Conservation (phyloP, 2,888 invertebrate species). For the Drosophila formosana region DNA sequence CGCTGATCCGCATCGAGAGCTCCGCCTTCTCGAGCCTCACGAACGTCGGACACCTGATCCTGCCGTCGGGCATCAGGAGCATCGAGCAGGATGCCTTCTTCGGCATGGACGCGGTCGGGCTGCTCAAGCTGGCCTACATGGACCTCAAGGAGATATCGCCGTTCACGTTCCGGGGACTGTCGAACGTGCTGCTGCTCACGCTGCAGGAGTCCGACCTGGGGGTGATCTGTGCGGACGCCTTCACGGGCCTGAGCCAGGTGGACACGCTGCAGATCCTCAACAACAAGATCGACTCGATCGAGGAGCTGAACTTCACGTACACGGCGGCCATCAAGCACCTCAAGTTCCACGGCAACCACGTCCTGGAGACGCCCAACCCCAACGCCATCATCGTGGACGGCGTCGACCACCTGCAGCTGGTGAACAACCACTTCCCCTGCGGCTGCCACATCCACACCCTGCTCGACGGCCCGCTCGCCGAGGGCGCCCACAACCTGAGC, state of each 20-base stretch:
- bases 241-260: constrained; percentile 90
- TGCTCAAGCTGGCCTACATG: constrained; percentile 93
- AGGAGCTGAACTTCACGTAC: constrained; percentile 90
- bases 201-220: constrained; percentile 94
- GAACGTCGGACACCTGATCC: constrained; percentile 92
- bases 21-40: constrained; percentile 94
- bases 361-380: constrained; percentile 90
- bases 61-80: constrained; percentile 92
- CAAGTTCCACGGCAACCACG: constrained; percentile 93
- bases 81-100: constrained; percentile 93
- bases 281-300: constrained; percentile 93
- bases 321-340: constrained; percentile 90
- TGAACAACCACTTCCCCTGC: constrained; percentile 94
- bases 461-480: constrained; percentile 90
- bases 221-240: constrained; percentile 90
- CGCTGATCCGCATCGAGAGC: constrained; percentile 91
- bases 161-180: constrained; percentile 91
- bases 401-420: constrained; percentile 90
- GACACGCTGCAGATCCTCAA: constrained; percentile 91
- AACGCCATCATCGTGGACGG: constrained; percentile 89
- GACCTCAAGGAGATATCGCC: constrained; percentile 90
- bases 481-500: constrained; percentile 87
- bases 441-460: constrained; percentile 93
- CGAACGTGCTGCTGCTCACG: constrained; percentile 90
- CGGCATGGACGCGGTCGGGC: constrained; percentile 92